Percentiles rank a stretch among this genome's conserved stretches.
Conservation (phyloP, 2,113 vertebrate genomes). For the Etia nguti region DNA sequence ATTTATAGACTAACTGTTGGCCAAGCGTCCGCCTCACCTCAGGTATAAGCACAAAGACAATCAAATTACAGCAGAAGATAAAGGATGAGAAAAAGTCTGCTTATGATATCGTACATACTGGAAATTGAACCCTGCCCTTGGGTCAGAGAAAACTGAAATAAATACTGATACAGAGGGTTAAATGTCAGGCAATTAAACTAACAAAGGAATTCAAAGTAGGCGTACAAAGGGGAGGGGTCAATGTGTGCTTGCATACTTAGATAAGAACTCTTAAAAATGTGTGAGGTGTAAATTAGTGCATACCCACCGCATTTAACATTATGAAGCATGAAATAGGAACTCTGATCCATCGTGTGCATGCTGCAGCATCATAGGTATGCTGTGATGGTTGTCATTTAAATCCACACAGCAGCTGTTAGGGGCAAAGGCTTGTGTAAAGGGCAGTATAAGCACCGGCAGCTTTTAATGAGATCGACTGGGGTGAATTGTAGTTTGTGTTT, state of each 20-base stretch:
- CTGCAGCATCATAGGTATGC: background rate
- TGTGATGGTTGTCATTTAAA: background rate
- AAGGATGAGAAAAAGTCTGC: background rate
- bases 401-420: background rate
- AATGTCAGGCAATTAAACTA: constrained; percentile 58
- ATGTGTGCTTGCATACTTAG: background rate
- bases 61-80: background rate
- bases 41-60: background rate
- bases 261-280: constrained; percentile 28
- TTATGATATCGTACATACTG: background rate
- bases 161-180: constrained; percentile 29
- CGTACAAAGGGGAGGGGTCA: background rate
- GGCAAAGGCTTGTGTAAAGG: background rate
- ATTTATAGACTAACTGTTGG: constrained; percentile 78
- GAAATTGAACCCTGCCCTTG: constrained; percentile 44
- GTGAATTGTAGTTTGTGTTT: background rate
- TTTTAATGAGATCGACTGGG: background rate
- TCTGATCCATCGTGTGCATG: background rate
- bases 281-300: background rate
- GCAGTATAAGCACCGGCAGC: background rate
- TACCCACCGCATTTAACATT: background rate
- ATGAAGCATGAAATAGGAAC: background rate
- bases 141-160: constrained; percentile 18
- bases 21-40: constrained; percentile 73
- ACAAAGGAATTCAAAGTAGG: constrained; percentile 23